Percentiles rank a stretch among this genome's conserved stretches.
These are phyloP conservation scores for Phortica okadai DNA, from an alignment of 2,888 invertebrate genomes.

Conservation along the genomic window DNA sequence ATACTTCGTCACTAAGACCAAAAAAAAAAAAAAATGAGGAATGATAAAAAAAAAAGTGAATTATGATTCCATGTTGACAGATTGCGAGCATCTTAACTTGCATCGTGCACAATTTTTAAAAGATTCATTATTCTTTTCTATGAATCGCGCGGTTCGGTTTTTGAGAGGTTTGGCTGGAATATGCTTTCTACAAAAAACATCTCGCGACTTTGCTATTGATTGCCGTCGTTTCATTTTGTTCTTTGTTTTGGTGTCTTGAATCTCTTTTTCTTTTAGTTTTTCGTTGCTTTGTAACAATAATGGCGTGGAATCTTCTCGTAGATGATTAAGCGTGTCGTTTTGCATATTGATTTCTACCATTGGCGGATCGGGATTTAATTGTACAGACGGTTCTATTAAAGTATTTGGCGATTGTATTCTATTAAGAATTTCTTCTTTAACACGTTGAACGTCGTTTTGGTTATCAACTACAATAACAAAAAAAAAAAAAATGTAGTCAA, in stretches of 20 bases:
- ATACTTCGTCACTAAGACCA: too few species aligned
- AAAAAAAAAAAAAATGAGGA: too few species aligned
- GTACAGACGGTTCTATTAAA: not conserved
- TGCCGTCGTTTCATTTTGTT: not conserved
- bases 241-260: not conserved
- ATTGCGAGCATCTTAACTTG: not conserved
- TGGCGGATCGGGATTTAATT: slow-evolving; percentile 27
- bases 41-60: too few species aligned
- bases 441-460: not conserved
- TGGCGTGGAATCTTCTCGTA: slow-evolving; percentile 47
- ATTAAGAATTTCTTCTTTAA: not conserved
- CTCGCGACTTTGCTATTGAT: not conserved
- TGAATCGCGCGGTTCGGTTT: not conserved
- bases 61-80: not conserved
- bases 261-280: not conserved
- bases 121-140: not conserved
- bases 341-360: slow-evolving; percentile 63
- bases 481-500: not conserved
- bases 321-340: slow-evolving; percentile 42
- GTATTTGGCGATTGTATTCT: not conserved
- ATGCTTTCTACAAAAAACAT: not conserved
- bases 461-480: slow-evolving; percentile 11
- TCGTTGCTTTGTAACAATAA: slow-evolving; percentile 23
- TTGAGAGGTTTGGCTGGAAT: not conserved
- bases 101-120: not conserved